Percentiles rank a stretch among this genome's conserved stretches.
These are phyloP conservation scores for Melopsittacus undulatus DNA, from an alignment of 2,797 vertebrate species.

Conservation along the genomic window DNA sequence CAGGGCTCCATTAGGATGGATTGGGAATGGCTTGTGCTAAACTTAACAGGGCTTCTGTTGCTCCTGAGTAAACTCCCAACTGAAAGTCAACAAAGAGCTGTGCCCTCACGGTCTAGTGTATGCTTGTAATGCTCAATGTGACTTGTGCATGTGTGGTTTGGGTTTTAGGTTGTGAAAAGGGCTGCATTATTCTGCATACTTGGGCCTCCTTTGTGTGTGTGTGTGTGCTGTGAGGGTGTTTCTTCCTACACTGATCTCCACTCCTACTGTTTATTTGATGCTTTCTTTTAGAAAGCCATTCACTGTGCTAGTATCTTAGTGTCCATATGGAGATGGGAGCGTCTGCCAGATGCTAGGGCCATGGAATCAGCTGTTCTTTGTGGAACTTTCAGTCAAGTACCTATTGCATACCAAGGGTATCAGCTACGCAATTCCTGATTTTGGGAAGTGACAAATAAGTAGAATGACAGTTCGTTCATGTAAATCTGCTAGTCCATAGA, in stretches of 20 bases:
- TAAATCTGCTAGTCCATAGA: background rate
- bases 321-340: background rate
- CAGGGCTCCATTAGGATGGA: background rate
- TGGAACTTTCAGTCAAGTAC: background rate
- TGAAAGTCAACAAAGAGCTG: background rate
- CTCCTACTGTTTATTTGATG: background rate
- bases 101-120: background rate
- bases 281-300: background rate
- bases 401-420: background rate
- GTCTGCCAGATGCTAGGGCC: background rate
- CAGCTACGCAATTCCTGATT: background rate
- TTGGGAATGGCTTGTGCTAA: background rate
- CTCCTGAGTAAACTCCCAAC: background rate
- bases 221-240: background rate
- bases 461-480: background rate
- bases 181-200: background rate
- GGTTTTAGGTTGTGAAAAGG: background rate
- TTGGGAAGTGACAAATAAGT: background rate
- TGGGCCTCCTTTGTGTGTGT: background rate
- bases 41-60: background rate
- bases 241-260: background rate
- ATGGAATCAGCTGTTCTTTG: background rate
- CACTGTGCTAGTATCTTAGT: background rate
- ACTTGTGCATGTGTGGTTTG: background rate
- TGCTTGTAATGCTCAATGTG: background rate